These are phyloP conservation scores for Asobara japonica DNA, from an alignment of 1,140 invertebrate species.

Conservation along the genomic window DNA sequence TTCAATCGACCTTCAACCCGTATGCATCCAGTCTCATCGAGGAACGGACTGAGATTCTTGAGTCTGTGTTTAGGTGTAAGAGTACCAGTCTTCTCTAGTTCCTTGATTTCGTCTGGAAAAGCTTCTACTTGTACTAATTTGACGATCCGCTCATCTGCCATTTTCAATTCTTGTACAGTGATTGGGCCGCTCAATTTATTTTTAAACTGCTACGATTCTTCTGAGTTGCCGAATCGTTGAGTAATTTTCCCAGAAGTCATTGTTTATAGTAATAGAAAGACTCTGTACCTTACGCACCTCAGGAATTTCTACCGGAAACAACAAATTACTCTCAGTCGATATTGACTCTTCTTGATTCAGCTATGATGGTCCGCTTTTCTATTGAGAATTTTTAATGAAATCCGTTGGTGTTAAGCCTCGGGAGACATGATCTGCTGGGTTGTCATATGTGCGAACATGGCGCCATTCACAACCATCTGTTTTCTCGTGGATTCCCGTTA, in stretches of 20 bases:
- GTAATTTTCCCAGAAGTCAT: background rate
- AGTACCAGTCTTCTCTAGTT: background rate
- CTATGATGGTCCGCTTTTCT: conserved; percentile 43
- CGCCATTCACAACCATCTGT: conserved; percentile 39
- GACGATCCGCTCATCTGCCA: no score
- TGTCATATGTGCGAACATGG: conserved; percentile 37
- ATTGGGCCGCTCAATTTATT: no score
- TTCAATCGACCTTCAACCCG: conserved; percentile 45
- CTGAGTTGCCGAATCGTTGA: background rate
- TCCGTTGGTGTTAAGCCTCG: conserved; percentile 34
- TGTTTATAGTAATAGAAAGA: background rate
- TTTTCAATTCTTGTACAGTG: no score
- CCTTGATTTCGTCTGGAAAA: background rate
- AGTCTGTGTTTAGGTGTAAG: conserved; percentile 23
- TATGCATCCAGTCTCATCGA: conserved; percentile 43
- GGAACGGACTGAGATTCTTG: conserved; percentile 41
- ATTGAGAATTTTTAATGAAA: conserved; percentile 35
- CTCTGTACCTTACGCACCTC: background rate
- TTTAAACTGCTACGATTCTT: background rate
- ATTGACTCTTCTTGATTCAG: conserved; percentile 12
- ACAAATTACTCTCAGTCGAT: conserved; percentile 23
- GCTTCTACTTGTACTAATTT: background rate
- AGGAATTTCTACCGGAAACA: conserved; percentile 4
- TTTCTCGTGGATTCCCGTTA: conserved; percentile 44
- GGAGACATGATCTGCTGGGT: conserved; percentile 40